A percentile compares a stretch with the other conserved stretches of the same genome.
phyloP scores from a whole-genome alignment of 2,888 invertebrate genomes.

The Drosophila demipolita region DNA sequence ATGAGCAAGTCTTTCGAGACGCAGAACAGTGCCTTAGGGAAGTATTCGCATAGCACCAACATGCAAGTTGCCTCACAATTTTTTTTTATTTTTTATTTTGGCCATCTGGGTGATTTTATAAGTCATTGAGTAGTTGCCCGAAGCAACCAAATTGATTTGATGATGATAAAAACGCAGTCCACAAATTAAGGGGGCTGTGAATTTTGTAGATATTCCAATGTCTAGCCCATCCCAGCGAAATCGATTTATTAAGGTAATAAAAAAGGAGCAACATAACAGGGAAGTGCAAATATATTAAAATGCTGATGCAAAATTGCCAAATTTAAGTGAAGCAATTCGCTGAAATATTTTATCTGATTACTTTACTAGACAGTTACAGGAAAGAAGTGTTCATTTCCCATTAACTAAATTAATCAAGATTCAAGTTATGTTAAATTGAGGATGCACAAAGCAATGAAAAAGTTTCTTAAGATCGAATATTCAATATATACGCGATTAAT shows the following conservation, averaged over 20 bases:
- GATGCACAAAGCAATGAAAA: neutral
- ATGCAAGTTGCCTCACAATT: slow-evolving; percentile 24
- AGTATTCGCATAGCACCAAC: neutral
- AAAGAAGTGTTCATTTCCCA: neutral
- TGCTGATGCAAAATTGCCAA: neutral
- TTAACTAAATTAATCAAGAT: neutral
- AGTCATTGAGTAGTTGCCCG: slow-evolving; percentile 48
- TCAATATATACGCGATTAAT: neutral
- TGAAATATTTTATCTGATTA: neutral
- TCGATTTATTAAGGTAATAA: slow-evolving; percentile 38
- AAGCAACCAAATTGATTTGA: slow-evolving; percentile 64
- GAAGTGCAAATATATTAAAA: slow-evolving; percentile 9
- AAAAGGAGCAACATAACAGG: neutral
- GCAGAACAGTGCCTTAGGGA: neutral
- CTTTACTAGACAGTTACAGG: neutral
- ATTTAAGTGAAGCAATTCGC: neutral
- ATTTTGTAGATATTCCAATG: slow-evolving; percentile 15
- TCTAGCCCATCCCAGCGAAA: slow-evolving; percentile 1
- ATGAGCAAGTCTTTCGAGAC: slow-evolving; percentile 24
- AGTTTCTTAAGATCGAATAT: neutral
- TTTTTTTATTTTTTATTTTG: slow-evolving; percentile 7
- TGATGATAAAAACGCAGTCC: slow-evolving; percentile 34
- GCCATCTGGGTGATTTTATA: slow-evolving; percentile 62
- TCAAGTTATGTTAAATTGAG: neutral
- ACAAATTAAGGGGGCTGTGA: slow-evolving; percentile 2